Base-by-base conservation (phyloP, 2,888 invertebrate species). In the Endomychus coccineus region DNA sequence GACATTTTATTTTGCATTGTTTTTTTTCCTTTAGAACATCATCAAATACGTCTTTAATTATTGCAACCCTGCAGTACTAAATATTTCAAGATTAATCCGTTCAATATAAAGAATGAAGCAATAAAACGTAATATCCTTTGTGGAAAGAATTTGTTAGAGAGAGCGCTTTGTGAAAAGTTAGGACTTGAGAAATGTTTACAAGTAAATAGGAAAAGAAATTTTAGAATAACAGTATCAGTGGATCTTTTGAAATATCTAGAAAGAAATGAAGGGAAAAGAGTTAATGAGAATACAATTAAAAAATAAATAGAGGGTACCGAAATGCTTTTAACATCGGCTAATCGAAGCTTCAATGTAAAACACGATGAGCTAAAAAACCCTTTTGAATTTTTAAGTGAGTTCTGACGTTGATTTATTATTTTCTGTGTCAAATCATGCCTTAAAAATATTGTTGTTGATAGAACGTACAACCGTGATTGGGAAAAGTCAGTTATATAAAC, bases 321-420 rank as follows among this genome's bases (percentile, higher is more conserved):
- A 54, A 51, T 55, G 55, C 57, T 58, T 57, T 58, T 51, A 54
- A 51, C 38, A 41, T 23, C 19, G 31, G 30, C 43, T 52, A 54
- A 56, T 56, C 51, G 56, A 52, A 51, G 48, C 48, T 22, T 10
- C 44, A 42, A 39, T 43, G 31, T 42, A 44, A 16, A 33, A 21
- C 35, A 22, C 16, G 25, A 16, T 27, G 10, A 16, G 27, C 29
- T 23, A 48, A 55, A 55, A 55, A 49, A 45, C 45, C 51, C 52
- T 48, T 56, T 56, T 51, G 52, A 49, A 54, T 54, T 55, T 55
- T 56, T 55, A 55, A 56, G 55, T 62, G 62, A 46, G 51, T 52
- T 48, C 49, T 51, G 60, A 58, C 58, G 50, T 52, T 60, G 62
- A 62, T 61, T 56, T 55, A 62, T 63, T 53, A 53, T 52, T 51